Conservation (phyloP, 2,888 invertebrate species). For the Gortyna flavago region DNA sequence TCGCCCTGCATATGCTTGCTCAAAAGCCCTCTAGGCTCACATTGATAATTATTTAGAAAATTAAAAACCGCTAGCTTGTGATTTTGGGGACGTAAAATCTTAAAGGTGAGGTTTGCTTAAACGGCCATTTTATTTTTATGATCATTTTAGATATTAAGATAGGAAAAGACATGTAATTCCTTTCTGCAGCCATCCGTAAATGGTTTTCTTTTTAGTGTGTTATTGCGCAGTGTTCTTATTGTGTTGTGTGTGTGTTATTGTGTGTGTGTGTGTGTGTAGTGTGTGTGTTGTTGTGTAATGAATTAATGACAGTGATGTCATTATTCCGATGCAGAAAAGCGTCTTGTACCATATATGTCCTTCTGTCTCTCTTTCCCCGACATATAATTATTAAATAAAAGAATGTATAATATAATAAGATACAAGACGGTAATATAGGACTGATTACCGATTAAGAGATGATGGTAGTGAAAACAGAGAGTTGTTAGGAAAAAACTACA, state of each 20-base stretch:
- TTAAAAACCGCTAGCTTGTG: background rate
- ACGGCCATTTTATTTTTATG: constrained; percentile 2
- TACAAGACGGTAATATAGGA: background rate
- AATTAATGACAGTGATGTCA: too few relatives aligned
- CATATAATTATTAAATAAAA: background rate
- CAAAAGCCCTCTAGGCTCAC: too few relatives aligned
- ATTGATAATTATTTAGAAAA: background rate
- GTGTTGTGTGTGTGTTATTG: too few relatives aligned
- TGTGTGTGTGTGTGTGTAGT: too few relatives aligned
- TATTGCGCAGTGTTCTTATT: background rate
- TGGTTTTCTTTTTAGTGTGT: background rate
- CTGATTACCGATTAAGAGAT: too few relatives aligned
- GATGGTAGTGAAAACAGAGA: background rate
- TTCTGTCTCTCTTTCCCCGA: background rate
- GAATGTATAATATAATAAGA: too few relatives aligned
- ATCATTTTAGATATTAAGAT: background rate
- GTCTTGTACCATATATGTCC: background rate
- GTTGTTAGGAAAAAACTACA: background rate
- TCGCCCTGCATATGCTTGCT: too few relatives aligned
- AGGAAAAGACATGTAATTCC: background rate
- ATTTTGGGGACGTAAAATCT: background rate
- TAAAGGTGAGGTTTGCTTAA: background rate
- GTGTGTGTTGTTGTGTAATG: too few relatives aligned
- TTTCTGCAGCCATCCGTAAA: background rate
- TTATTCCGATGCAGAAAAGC: background rate